Base-by-base conservation (phyloP, 1,140 invertebrate genomes). In the Melitaea cinxia region DNA sequence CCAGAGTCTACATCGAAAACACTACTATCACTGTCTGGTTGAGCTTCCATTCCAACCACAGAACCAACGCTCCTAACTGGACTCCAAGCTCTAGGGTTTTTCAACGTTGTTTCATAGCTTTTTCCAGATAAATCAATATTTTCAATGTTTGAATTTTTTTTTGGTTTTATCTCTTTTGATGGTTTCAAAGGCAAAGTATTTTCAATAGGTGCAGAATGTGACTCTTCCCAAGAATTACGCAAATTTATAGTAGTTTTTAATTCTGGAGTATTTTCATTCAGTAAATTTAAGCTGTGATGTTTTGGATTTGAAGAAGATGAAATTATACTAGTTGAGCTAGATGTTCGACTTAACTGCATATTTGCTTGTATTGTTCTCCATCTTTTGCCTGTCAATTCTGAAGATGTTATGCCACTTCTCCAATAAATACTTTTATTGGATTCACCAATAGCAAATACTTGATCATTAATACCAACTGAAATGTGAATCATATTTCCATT, bases 381-480 rank as follows among this genome's bases (percentile, higher is more conserved):
- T 69, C 95, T 95, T 84, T 97, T 97, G 1, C 97, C 97, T 45
- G 96, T 97, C 45, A 96, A 92, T 88, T 98, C 96, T 1, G 93
- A 92, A 2, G 92, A 81, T 15, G 93, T 94, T 0, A 98, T 94
- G 7, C 96, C 96, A 60, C 93, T 95, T 23, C 97, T 92, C 89
- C 96, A 95, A 81, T 97, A 96, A 33, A 98, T 89, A 70, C 93
- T 91, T 69, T 95, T 92, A 84, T 97, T 95, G 93, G 53, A 92
- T 88, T 68, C 96, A 93, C 81, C 85, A 52, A 89, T 78, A 42
- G 82, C 84, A 89, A 91, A 86, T 65, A 95, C 94, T 93, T 98
- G 97, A 92, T 98, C 97, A 89, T 96, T 96, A 2, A 94, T 92
- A 21, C 96, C 95, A 37, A 98, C 95, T 12, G 96, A 96, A 59